A percentile compares a stretch with the other conserved stretches of the same genome.
Conservation (phyloP, 2,888 invertebrate genomes). For the Metallyticus violacea region DNA sequence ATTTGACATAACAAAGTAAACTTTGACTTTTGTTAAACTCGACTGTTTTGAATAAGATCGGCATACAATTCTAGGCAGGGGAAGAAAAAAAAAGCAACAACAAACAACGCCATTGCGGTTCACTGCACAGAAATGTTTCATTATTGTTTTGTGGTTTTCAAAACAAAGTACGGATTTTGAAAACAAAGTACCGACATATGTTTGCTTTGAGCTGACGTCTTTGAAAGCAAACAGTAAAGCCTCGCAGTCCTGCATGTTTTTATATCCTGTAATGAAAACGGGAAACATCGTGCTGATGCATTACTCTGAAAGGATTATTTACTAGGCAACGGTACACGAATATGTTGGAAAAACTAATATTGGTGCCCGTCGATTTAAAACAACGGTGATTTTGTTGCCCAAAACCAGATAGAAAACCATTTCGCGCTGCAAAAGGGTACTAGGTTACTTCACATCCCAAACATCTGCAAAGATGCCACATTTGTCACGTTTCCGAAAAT, state of each 20-base stretch:
- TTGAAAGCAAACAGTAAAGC: not conserved
- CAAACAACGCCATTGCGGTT: not conserved
- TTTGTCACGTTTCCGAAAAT: no score
- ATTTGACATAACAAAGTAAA: no score
- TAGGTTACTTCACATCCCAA: no score
- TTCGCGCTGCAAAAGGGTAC: no score
- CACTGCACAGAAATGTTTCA: not conserved
- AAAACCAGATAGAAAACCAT: no score
- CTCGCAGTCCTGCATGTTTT: not conserved
- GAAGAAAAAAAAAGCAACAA: no score
- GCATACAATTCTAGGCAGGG: not conserved
- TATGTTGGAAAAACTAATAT: not conserved
- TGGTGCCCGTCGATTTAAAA: not conserved
- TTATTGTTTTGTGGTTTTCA: not conserved
- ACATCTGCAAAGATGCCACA: no score
- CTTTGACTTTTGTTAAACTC: not conserved
- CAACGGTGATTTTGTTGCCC: not conserved
- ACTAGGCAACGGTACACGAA: not conserved
- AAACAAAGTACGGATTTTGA: not conserved
- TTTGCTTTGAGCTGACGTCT: not conserved
- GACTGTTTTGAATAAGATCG: not conserved
- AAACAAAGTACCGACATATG: not conserved
- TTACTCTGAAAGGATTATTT: not conserved
- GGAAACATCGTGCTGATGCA: not conserved
- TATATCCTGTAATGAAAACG: not conserved